Evolutionary conservation across 1,140 invertebrate genomes (phyloP), one percentile per base, ranked within the genome.

Genomic region (Forficula auricularia): DNA sequence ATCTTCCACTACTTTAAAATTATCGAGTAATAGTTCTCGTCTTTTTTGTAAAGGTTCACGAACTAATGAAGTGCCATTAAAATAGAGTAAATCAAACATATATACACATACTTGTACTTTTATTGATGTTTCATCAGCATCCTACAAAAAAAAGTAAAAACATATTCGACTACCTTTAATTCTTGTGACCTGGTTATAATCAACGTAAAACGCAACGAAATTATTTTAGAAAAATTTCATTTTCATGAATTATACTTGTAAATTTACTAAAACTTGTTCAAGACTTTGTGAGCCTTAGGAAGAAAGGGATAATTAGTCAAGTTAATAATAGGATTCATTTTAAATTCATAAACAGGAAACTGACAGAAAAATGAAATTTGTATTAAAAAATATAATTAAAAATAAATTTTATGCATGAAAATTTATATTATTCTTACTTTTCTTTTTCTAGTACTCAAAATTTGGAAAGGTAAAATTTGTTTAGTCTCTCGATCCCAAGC

Each of bases 91-190:
- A 70, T 99, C 96, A 66, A 99, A 99, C 54, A 94, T 87, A 61
- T 91, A 98, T 8, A 99, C 77, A 59, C 90, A 96, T 31, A 99
- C 94, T 65, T 92, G 84, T 6, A 99, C 90, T 65, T 91, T 95
- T 44, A 98, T 96, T 40, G 94, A 81, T 0, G 70, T 62, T 54
- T 86, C 81, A 50, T 73, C 72, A 0, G 87, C 91, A 67, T 92
- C 90, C 76, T 85, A 42, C 40, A 47, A 45, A 44, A 49, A 44
- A 14, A 31, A 35, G 12, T 13, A 27, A 39, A 8, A 15, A 9
- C 36, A 37, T 37, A 37, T 13, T 14, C 8, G 36, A 13, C 36
- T 10, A 9, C 9, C 8, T 39, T 20, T 7, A 36, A 36, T 27
- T 6, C 4, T 27, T 27, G 22, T 27, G 22, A 27, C 22, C 22